phyloP scores from a whole-genome alignment of 2,113 vertebrate genomes.

The Dasyornis broadbenti region DNA sequence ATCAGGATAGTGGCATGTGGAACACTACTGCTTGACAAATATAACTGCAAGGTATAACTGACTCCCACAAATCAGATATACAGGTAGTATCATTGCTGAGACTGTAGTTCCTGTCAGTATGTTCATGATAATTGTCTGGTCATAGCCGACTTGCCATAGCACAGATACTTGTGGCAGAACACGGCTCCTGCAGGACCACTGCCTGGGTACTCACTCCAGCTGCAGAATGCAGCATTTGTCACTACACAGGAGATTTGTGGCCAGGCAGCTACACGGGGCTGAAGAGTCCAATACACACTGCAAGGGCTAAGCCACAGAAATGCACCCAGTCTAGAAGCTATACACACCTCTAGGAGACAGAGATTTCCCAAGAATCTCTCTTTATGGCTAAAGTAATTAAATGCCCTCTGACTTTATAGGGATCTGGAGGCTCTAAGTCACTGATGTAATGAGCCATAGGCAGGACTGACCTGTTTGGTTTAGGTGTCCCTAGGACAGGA shows the following conservation, averaged over 20 bases:
- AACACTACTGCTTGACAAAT: not conserved
- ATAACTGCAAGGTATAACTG: not conserved
- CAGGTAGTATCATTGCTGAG: not conserved
- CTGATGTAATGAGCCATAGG: not conserved
- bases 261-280: not conserved
- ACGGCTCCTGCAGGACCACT: not conserved
- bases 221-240: not conserved
- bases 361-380: not conserved
- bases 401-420: not conserved
- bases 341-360: not conserved
- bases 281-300: not conserved
- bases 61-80: not conserved
- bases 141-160: not conserved
- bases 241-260: not conserved
- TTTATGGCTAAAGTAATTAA: not conserved
- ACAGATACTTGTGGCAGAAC: not conserved
- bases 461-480: not conserved
- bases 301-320: not conserved
- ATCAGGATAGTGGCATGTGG: not conserved
- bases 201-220: not conserved
- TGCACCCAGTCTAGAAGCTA: not conserved
- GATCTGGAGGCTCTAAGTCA: not conserved
- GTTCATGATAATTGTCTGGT: not conserved
- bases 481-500: not conserved
- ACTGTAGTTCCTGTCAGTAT: not conserved